Evolutionary conservation across 2,113 vertebrate species (phyloP).

Genomic region (Petaurus breviceps): DNA sequence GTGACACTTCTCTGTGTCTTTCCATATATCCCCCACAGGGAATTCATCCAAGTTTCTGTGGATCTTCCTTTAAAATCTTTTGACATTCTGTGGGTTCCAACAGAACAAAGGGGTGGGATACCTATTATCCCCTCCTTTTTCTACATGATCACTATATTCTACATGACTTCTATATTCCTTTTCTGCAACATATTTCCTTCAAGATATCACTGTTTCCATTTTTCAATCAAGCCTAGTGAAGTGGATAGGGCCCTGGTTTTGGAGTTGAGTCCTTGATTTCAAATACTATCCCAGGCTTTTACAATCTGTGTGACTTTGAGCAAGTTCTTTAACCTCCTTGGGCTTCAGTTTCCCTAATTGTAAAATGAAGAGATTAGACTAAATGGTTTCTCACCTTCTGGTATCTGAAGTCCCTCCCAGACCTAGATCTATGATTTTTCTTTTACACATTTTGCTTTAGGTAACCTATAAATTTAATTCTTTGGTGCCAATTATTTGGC

Average conservation of each 20-base stretch:
- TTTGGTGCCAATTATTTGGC: background rate
- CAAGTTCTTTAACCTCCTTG: background rate
- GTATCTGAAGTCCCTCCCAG: background rate
- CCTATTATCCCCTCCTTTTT: background rate
- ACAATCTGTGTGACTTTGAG: background rate
- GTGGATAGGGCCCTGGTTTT: background rate
- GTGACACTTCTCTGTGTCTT: background rate
- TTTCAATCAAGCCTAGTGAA: background rate
- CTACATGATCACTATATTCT: too few species aligned
- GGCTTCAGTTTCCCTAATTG: background rate
- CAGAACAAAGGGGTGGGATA: background rate
- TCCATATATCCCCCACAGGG: background rate
- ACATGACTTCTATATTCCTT: background rate
- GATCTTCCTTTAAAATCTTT: background rate
- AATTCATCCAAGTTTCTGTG: background rate
- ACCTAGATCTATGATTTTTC: background rate
- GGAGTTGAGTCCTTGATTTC: background rate
- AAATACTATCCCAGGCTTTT: background rate
- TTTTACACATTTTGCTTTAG: background rate
- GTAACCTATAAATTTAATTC: background rate
- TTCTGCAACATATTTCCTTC: background rate
- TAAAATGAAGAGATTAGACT: background rate
- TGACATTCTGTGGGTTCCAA: background rate
- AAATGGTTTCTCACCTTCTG: background rate
- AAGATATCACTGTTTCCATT: background rate